Conservation (phyloP, 2,113 vertebrate species). For the Ceuthmochares aereus region DNA sequence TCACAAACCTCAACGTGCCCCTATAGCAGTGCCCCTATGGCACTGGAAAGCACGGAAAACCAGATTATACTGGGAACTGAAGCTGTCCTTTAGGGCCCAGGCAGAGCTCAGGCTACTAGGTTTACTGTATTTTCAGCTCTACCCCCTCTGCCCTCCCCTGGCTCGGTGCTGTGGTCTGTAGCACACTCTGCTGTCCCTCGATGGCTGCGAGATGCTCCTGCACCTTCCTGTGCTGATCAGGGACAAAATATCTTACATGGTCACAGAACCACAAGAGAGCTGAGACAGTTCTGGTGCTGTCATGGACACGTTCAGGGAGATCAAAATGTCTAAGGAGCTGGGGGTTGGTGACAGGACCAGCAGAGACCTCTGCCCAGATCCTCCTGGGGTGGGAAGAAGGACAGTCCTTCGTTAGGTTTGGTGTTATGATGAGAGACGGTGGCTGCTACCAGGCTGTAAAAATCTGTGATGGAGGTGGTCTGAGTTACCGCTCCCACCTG, state of each 20-base stretch:
- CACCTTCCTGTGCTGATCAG: background rate
- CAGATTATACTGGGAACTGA: background rate
- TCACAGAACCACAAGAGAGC: background rate
- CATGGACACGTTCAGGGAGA: background rate
- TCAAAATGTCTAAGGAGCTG: background rate
- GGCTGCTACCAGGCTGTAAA: background rate
- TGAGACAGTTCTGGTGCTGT: background rate
- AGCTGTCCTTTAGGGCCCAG: background rate
- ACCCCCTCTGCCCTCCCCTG: background rate
- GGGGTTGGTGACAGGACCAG: background rate
- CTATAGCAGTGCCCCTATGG: background rate
- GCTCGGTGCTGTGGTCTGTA: background rate
- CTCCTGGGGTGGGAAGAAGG: background rate
- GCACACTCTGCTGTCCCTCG: background rate
- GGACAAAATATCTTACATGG: background rate
- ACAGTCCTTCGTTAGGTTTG: background rate
- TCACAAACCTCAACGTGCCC: background rate
- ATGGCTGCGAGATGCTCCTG: background rate
- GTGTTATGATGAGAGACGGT: background rate
- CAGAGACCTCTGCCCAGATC: background rate
- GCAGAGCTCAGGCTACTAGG: background rate
- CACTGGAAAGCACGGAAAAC: background rate
- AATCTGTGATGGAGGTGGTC: background rate
- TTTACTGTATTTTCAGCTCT: background rate
- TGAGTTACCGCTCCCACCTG: background rate